Percentiles rank a stretch among this genome's conserved stretches.
Evolutionary conservation across 2,113 vertebrate genomes (phyloP).

Genomic region (Dicrurus megarhynchus): DNA sequence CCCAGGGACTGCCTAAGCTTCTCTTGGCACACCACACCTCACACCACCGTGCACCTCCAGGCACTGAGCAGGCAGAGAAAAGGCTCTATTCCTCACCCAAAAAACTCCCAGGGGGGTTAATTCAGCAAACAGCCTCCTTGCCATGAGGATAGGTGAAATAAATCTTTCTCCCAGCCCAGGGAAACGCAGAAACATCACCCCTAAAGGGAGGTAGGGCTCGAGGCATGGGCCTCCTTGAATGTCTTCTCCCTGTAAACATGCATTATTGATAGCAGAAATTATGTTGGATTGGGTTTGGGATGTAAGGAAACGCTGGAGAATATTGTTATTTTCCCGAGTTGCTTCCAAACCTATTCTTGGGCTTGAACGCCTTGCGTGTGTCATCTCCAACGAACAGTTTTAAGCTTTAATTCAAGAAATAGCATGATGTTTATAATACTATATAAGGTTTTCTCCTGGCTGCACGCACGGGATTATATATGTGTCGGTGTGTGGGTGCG

Average conservation of each 20-base stretch:
- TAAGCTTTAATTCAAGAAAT: conserved; percentile 50
- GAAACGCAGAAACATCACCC: background rate
- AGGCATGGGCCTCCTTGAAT: background rate
- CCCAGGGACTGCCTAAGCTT: background rate
- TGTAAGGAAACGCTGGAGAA: background rate
- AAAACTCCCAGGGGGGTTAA: background rate
- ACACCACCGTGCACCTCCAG: background rate
- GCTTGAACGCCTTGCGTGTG: background rate
- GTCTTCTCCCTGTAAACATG: background rate
- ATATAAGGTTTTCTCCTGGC: conserved; percentile 41
- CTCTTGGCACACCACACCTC: background rate
- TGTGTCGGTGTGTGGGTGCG: conserved; percentile 9
- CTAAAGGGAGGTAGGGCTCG: background rate
- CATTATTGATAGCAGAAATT: background rate
- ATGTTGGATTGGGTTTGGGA: background rate
- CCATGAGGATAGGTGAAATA: background rate
- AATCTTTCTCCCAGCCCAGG: background rate
- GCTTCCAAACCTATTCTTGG: conserved; percentile 35
- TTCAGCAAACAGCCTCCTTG: background rate
- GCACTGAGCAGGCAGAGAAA: background rate
- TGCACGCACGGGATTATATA: conserved; percentile 12
- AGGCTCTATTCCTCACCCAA: background rate
- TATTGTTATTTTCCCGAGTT: conserved; percentile 37
- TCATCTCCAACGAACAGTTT: background rate
- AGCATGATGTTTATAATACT: conserved; percentile 15